Evolutionary conservation across 2,113 vertebrate genomes (phyloP), one percentile per base, ranked within the genome.

Genomic region (Benitochromis conjunctus): DNA sequence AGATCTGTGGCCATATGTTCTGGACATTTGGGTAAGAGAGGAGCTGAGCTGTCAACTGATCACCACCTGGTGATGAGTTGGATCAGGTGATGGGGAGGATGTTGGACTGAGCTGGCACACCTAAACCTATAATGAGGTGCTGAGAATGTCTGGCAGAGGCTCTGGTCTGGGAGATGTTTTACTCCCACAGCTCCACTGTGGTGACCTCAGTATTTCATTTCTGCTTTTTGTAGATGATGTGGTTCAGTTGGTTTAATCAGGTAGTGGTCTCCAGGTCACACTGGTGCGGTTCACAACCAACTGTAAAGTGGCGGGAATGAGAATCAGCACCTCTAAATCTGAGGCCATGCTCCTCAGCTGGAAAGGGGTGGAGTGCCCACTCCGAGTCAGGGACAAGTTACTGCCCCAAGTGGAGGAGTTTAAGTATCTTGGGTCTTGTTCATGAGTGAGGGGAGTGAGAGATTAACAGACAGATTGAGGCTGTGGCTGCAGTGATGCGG

Each of bases 371-470:
- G 26, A 26, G 26, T 26, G 26, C 26, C 26, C 26, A 26, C 26
- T 26, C 26, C 26, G 26, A 3, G 26, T 26, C 26, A 26, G 26
- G 26, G 26, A 26, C 26, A 26, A 26, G 26, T 26, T 26, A 26
- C 26, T 26, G 26, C 26, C 26, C 26, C 26, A 26, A 26, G 26
- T 26, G 26, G 26, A 26, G 26, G 26, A 26, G 26, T 26, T 64
- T 64, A 64, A 38, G 10, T 64, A 64, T 64, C 60, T 64, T 64
- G 60, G 60, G 34, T 64, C 34, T 64, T 7, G 34, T 64, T 64
- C 34, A 64, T 21, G 19, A 64, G 11, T 56, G 12, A 56, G 21
- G 55, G 6, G 55, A 56, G 34, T 19, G 36, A 64, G 60, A 64
- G 4, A 38, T 64, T 21, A 64, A 64, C 19, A 64, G 60, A 64